Conservation (phyloP, 2,113 vertebrate species). For the Lagenorhynchus albirostris region DNA sequence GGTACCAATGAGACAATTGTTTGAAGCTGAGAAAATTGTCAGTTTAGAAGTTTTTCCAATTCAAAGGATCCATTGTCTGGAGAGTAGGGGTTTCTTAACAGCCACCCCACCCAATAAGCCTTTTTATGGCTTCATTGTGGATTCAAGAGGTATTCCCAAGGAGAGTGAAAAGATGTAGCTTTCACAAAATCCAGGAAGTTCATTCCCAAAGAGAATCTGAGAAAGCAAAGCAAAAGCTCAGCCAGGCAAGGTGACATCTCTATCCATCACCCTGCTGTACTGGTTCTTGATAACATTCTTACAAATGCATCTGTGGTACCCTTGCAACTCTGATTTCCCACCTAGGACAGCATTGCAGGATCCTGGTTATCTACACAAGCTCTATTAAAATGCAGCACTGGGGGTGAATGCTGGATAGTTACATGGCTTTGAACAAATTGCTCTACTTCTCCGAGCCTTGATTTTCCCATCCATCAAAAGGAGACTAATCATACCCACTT, state of each 20-base stretch:
- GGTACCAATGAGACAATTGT: neutral
- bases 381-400: neutral
- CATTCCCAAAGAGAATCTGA: neutral
- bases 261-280: neutral
- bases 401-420: neutral
- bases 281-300: neutral
- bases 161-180: neutral
- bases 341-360: neutral
- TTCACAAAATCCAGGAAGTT: neutral
- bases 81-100: neutral
- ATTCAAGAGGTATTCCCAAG: neutral
- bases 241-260: neutral
- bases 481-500: neutral
- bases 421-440: neutral
- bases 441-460: neutral
- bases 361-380: neutral
- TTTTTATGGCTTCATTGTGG: neutral
- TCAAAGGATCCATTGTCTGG: neutral
- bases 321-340: neutral
- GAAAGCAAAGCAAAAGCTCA: neutral
- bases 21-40: neutral
- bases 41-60: neutral
- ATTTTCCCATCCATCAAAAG: neutral
- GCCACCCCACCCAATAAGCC: neutral
- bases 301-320: neutral